Evolutionary conservation across 2,888 invertebrate species (phyloP).

Genomic region (Heliconius hortense): DNA sequence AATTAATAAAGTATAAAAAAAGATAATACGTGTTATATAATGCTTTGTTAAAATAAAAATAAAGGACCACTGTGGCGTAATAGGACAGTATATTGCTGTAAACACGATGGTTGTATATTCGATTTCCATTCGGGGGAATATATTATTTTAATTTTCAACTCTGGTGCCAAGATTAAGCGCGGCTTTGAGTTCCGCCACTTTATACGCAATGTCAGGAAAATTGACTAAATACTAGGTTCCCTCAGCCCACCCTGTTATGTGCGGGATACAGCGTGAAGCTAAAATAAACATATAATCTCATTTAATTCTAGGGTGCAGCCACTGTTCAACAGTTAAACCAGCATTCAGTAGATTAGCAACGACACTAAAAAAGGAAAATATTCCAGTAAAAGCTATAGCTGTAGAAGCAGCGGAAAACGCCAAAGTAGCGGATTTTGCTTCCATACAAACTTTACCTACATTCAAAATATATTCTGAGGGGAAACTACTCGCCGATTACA

Average conservation of each 20-base stretch:
- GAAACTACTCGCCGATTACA: conserved; percentile 78
- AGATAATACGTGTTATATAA: no score
- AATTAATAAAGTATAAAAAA: no score
- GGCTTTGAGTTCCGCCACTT: no score
- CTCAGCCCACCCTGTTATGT: not conserved
- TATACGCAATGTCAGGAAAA: no score
- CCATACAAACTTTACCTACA: conserved; percentile 85
- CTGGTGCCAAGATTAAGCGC: no score
- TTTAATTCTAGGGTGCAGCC: conserved; percentile 84
- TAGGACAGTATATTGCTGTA: no score
- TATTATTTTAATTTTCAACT: no score
- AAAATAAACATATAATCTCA: not conserved
- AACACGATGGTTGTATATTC: no score
- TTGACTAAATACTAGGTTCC: no score
- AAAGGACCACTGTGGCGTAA: no score
- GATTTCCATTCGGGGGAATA: no score
- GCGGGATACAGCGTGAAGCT: not conserved
- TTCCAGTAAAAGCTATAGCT: conserved; percentile 75
- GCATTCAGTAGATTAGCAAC: conserved; percentile 83
- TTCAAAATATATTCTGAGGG: conserved; percentile 84
- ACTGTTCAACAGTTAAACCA: conserved; percentile 86
- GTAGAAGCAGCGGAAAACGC: conserved; percentile 86
- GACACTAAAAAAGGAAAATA: conserved; percentile 65
- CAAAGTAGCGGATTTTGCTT: conserved; percentile 81
- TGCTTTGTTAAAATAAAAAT: no score